Evolutionary conservation across 2,113 vertebrate genomes (phyloP).

Genomic region (Thamnaconus septentrionalis): DNA sequence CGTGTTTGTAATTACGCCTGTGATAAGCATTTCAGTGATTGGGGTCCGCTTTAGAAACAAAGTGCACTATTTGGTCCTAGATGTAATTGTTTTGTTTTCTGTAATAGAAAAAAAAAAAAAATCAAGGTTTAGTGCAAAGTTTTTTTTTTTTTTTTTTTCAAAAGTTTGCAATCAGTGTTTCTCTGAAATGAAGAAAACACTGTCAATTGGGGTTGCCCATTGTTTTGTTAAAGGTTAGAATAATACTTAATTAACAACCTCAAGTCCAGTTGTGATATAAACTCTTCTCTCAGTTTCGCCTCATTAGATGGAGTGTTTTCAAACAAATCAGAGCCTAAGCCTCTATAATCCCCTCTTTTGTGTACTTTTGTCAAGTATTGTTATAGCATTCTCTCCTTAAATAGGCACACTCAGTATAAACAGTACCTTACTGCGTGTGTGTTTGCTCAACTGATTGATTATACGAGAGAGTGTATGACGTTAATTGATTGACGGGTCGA

Average conservation of each 20-base stretch:
- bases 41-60: too few species aligned
- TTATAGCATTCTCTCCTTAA: conserved; percentile 35
- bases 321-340: conserved; percentile 33
- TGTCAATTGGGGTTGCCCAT: conserved; percentile 2
- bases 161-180: background rate
- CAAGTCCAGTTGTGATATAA: conserved; percentile 60
- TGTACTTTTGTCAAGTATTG: conserved; percentile 40
- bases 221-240: conserved; percentile 68
- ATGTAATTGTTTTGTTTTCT: too few species aligned
- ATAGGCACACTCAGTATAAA: conserved; percentile 11
- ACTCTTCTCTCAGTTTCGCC: conserved; percentile 6
- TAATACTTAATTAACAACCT: conserved; percentile 58
- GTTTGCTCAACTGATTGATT: conserved; percentile 39
- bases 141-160: background rate
- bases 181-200: background rate
- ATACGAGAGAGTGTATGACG: conserved; percentile 8
- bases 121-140: background rate
- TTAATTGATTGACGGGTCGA: conserved; percentile 47
- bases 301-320: conserved; percentile 51
- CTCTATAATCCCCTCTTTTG: conserved; percentile 27
- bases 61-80: too few species aligned
- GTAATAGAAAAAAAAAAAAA: too few species aligned
- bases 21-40: too few species aligned
- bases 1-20: too few species aligned
- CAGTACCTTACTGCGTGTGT: conserved; percentile 8